Base-by-base conservation (phyloP, 2,888 invertebrate species). In the Aphidius colemani region DNA sequence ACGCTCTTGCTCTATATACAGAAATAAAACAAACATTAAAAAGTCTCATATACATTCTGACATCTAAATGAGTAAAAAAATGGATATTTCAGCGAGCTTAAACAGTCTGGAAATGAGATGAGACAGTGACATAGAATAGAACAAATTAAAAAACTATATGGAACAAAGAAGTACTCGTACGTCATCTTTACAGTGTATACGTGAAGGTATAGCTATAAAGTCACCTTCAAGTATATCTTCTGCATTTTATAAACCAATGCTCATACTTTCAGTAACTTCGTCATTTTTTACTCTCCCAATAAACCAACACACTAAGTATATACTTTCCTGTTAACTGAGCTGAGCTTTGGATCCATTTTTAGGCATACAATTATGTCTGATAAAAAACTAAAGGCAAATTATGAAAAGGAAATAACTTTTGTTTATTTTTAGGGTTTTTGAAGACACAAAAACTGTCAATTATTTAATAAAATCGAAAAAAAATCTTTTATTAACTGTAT, bases 141-240 rank as follows among this genome's bases (percentile, higher is more conserved):
- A 59, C 43, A 51, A 60, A 59, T 70, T 55, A 53, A 11, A 61
- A 68, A 72, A 70, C 71, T 70, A 71, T 72, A 67, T 70, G 66
- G 69, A 67, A 61, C 49, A 65, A 69, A 69, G 69, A 69, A 70
- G 70, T 70, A 71, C 69, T 74, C 70, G 68, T 72, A 69, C 66
- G 69, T 72, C 71, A 71, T 74, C 71, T 65, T 64, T 67, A 63
- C 58, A 55, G 39, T 58, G 58, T 55, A 59, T 65, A 65, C 53
- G 53, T 18, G 68, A 71, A 74, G 71, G 67, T 76, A 77, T 77
- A 75, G 71, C 71, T 75, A 76, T 77, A 74, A 70, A 72, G 74
- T 75, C 76, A 75, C 74, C 70, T 69, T 69, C 69, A 57, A 53
- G 69, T 69, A 30, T 3, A 30, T 3, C 3, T 30, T 30, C 5